Conservation (phyloP, 37 sponge, comb jelly and placozoan species). For the Ephydatia muelleri region DNA sequence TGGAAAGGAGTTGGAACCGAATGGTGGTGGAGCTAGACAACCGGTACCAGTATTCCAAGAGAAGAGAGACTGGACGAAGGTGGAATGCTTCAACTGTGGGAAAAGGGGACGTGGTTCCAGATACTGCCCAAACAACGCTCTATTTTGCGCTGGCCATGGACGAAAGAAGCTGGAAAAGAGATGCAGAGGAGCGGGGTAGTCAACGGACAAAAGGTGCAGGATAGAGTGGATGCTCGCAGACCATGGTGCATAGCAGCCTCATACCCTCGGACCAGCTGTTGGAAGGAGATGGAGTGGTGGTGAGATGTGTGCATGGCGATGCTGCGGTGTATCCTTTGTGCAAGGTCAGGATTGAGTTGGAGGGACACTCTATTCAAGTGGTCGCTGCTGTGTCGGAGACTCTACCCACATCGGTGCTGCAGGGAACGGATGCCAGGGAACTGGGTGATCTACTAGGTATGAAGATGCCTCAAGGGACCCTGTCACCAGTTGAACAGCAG, state of each 20-base stretch:
- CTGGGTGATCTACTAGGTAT: not conserved
- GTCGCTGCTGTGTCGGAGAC: constrained; percentile 26
- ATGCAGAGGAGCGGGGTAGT: too few species aligned
- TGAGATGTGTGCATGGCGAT: constrained; percentile 44
- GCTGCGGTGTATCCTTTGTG: constrained; percentile 13
- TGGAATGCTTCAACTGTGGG: constrained; percentile 12
- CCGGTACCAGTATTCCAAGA: too few species aligned
- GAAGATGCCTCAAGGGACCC: not conserved
- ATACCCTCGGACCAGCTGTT: constrained; percentile 11
- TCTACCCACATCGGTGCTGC: constrained; percentile 32
- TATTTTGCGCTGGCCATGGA: not conserved
- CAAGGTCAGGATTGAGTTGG: constrained; percentile 11
- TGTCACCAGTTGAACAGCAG: not conserved
- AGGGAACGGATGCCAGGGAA: constrained; percentile 19
- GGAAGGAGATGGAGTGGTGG: constrained; percentile 13
- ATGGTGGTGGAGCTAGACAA: not conserved
- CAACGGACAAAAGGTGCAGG: too few species aligned
- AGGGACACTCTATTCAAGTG: not conserved
- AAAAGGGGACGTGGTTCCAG: not conserved
- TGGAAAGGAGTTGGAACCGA: too few species aligned
- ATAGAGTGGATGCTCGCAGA: constrained; percentile 18
- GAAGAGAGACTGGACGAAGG: not conserved
- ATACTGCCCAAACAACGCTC: constrained; percentile 3
- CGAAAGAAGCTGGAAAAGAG: not conserved
- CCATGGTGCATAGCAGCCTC: constrained; percentile 31